Conservation (phyloP, 2,113 vertebrate genomes). For the Amphiprion ocellaris region DNA sequence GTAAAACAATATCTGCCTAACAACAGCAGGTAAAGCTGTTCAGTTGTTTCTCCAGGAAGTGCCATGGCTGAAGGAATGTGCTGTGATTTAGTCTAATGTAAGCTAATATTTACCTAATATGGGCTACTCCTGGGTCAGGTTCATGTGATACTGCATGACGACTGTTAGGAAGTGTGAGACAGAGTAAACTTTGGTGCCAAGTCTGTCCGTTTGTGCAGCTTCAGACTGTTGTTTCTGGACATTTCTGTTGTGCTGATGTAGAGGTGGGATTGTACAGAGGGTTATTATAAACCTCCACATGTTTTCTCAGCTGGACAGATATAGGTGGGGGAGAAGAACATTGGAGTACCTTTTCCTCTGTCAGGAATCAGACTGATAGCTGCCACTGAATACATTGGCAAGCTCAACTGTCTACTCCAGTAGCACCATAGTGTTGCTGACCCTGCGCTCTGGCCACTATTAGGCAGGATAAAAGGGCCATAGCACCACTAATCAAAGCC, state of each 20-base stretch:
- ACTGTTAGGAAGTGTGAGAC: slow-evolving; percentile 1
- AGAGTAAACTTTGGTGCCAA: slow-evolving; percentile 3
- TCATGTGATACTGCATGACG: not conserved
- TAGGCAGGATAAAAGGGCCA: no score
- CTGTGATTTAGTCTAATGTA: slow-evolving; percentile 11
- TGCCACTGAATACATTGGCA: no score
- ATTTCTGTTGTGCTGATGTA: slow-evolving; percentile 27
- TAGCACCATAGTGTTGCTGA: no score
- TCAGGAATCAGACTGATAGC: no score
- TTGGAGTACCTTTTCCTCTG: not conserved
- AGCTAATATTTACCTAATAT: not conserved
- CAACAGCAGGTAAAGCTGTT: not conserved
- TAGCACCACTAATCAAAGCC: no score
- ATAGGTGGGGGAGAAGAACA: not conserved
- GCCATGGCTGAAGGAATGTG: slow-evolving; percentile 9
- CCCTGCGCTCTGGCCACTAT: no score
- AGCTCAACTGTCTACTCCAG: no score
- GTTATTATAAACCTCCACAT: slow-evolving; percentile 7
- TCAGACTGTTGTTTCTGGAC: slow-evolving; percentile 6
- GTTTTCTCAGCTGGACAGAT: slow-evolving; percentile 44
- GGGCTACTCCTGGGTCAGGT: not conserved
- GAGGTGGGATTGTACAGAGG: not conserved
- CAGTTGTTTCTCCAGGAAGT: slow-evolving; percentile 12
- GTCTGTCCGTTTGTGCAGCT: slow-evolving; percentile 12
- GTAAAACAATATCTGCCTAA: not conserved